These are phyloP conservation scores for Arvicanthis niloticus DNA, from an alignment of 2,113 vertebrate genomes.

Conservation along the genomic window DNA sequence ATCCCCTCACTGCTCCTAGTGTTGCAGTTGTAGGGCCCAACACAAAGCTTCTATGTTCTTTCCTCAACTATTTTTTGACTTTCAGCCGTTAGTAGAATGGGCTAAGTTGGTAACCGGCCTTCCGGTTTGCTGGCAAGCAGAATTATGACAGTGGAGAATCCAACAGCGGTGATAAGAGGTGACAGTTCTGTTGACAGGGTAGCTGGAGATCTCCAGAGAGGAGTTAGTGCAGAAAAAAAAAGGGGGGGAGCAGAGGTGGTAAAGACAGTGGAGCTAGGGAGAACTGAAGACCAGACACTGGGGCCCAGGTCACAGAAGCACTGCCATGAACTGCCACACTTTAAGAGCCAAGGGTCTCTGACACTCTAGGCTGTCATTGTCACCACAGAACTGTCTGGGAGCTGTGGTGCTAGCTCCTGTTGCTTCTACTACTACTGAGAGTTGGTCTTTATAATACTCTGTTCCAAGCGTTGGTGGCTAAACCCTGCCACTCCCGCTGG, in stretches of 20 bases:
- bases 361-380: neutral
- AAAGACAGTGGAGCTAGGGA: neutral
- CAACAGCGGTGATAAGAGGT: neutral
- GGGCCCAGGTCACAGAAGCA: neutral
- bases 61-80: neutral
- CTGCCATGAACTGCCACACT: neutral
- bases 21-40: neutral
- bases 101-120: neutral
- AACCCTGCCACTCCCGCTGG: neutral
- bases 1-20: neutral
- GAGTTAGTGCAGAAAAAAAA: neutral
- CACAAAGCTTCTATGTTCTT: neutral
- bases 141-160: neutral
- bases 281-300: neutral
- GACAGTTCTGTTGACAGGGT: neutral
- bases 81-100: neutral
- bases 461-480: neutral
- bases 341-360: neutral
- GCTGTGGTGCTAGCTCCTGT: neutral
- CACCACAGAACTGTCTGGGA: neutral
- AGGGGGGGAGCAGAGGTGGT: no score
- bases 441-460: no score
- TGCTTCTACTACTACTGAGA: neutral
- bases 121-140: neutral
- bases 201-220: neutral